Evolutionary conservation across 2,797 vertebrate species (phyloP).

Genomic region (Premnoplex brunnescens): DNA sequence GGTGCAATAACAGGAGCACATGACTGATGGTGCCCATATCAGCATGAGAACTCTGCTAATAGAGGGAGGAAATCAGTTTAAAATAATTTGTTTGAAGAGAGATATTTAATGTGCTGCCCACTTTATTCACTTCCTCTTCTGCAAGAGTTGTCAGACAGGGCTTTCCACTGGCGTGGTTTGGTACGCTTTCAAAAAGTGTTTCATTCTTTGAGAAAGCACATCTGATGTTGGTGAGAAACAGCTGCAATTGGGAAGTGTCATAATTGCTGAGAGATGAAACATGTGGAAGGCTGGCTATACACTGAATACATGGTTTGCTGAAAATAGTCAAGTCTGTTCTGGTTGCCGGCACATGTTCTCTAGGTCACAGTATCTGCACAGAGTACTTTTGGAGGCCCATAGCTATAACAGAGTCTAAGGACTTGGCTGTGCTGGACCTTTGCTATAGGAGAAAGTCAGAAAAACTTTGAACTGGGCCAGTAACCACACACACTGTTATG

Average conservation of each 20-base stretch:
- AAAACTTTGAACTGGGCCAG: neutral
- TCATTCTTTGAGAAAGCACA: neutral
- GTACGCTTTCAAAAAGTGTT: neutral
- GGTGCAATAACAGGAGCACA: neutral
- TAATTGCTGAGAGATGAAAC: neutral
- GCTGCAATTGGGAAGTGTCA: neutral
- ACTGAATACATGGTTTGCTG: neutral
- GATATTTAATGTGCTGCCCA: neutral
- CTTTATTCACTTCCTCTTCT: neutral
- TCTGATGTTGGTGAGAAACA: neutral
- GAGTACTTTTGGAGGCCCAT: neutral
- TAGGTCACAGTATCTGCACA: neutral
- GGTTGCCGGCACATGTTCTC: neutral
- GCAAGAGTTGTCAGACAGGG: neutral
- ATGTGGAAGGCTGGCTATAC: neutral
- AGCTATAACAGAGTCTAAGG: neutral
- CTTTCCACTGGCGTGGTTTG: neutral
- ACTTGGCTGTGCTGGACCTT: neutral
- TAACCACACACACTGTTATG: neutral
- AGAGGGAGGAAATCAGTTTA: neutral
- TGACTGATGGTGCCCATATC: neutral
- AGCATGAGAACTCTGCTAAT: neutral
- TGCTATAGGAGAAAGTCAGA: neutral
- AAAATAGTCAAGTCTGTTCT: neutral
- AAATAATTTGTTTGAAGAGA: slow-evolving; percentile 1